Evolutionary conservation across 2,797 vertebrate genomes (phyloP).

Genomic region (Helicolenus hilgendorfi): DNA sequence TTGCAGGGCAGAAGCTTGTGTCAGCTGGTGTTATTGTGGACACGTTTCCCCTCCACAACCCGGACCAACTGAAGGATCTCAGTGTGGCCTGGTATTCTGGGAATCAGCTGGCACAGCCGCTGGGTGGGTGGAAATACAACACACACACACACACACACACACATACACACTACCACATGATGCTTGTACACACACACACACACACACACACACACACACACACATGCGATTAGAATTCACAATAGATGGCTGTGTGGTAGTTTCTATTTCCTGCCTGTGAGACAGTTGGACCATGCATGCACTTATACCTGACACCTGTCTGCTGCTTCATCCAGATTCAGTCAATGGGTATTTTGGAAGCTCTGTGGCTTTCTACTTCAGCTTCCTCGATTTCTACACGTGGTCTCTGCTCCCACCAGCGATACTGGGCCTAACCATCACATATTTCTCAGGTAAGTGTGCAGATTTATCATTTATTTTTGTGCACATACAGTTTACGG

Average conservation of each 20-base stretch:
- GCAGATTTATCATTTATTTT: background rate
- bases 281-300: background rate
- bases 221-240: background rate
- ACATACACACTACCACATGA: background rate
- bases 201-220: background rate
- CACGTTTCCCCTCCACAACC: slow-evolving; percentile 85
- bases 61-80: slow-evolving; percentile 78
- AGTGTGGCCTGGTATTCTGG: slow-evolving; percentile 87
- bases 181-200: background rate
- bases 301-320: background rate
- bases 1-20: slow-evolving; percentile 89
- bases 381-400: slow-evolving; percentile 92
- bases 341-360: slow-evolving; percentile 90
- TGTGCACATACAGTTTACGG: background rate
- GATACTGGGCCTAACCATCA: slow-evolving; percentile 82
- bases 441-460: slow-evolving; percentile 77
- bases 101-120: slow-evolving; percentile 88
- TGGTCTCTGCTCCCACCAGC: slow-evolving; percentile 89
- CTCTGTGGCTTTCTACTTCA: slow-evolving; percentile 90
- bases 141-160: background rate
- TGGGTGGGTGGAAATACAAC: slow-evolving; percentile 80
- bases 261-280: background rate
- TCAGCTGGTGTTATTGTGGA: slow-evolving; percentile 83
- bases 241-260: background rate
- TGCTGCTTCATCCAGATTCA: slow-evolving; percentile 77